Conservation (phyloP, 2,888 invertebrate genomes). For the Drosophila helvetica region DNA sequence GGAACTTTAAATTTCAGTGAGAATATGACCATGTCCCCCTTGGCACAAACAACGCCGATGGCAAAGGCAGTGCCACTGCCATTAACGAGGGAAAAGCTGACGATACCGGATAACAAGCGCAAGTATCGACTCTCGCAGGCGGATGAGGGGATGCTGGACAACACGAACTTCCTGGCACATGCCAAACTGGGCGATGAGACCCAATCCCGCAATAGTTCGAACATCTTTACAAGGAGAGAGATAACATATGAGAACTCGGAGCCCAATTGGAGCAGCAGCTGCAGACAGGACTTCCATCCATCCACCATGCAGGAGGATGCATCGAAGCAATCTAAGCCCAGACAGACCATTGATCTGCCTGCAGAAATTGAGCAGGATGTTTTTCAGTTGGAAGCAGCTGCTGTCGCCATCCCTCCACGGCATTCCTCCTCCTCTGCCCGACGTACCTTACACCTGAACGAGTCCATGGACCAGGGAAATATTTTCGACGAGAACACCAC, state of each 20-base stretch:
- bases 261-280: conserved; percentile 7
- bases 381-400: not conserved
- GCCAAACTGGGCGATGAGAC: conserved; percentile 74
- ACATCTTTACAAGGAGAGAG: conserved; percentile 55
- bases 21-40: conserved; percentile 53
- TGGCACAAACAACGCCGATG: not conserved
- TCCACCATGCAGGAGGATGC: conserved; percentile 2
- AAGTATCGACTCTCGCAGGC: conserved; percentile 63
- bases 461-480: conserved; percentile 11
- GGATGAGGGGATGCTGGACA: conserved; percentile 71
- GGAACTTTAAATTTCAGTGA: conserved; percentile 56
- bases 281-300: conserved; percentile 19
- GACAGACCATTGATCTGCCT: conserved; percentile 1
- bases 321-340: conserved; percentile 14
- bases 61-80: not conserved
- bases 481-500: not conserved
- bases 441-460: conserved; percentile 28
- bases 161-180: conserved; percentile 69
- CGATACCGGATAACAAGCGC: conserved; percentile 16
- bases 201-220: conserved; percentile 60
- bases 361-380: conserved; percentile 17
- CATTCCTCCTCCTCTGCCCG: not conserved
- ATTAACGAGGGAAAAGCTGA: not conserved
- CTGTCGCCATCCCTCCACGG: not conserved
- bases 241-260: conserved; percentile 47